Evolutionary conservation across 2,888 invertebrate genomes (phyloP), one percentile per base, ranked within the genome.

Genomic region (Diploptera punctata): DNA sequence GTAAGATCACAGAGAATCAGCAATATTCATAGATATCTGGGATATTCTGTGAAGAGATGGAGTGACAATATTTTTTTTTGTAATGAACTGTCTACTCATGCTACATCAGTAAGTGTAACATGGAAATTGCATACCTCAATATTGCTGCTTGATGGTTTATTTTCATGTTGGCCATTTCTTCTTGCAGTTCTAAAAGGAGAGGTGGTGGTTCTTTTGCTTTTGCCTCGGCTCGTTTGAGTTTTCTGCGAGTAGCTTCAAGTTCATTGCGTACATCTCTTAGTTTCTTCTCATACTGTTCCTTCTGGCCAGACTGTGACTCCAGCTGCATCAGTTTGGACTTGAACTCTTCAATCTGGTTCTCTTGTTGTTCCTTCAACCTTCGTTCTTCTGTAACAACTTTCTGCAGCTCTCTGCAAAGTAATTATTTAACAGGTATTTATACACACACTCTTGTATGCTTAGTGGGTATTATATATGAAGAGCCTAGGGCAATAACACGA

Each of bases 301-400:
- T 75, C 61, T 76, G 76, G 13, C 76, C 76, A 19, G 73, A 67
- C 24, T 76, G 74, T n/a, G 70, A 67, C 67, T 75, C 76, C 18
- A 57, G 84, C 78, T 77, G 80, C 3, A 82, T 82, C 24, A 84
- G 82, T 75, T 84, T 84, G 52, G 78, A 84, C 78, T 84, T 86
- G 3, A 86, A 78, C 76, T 87, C 86, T 76, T 87, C 87, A 2
- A 87, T 75, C 77, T 89, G 88, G 77, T 86, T 85, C 81, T 95
- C 93, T 4, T 93, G 83, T 74, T 90, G 89, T 79, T 94, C 94
- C 79, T 91, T 92, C 0, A 87, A 85, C 76, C 88, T 89, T 29
- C 93, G 87, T 80, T 95, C 95, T 73, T 90, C 89, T 21, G 90
- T 88, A 68, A 94, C 83, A 70, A 93, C 86, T 78, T 91, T 87